Evolutionary conservation across 2,888 invertebrate genomes (phyloP).

Genomic region (Rapana venosa): DNA sequence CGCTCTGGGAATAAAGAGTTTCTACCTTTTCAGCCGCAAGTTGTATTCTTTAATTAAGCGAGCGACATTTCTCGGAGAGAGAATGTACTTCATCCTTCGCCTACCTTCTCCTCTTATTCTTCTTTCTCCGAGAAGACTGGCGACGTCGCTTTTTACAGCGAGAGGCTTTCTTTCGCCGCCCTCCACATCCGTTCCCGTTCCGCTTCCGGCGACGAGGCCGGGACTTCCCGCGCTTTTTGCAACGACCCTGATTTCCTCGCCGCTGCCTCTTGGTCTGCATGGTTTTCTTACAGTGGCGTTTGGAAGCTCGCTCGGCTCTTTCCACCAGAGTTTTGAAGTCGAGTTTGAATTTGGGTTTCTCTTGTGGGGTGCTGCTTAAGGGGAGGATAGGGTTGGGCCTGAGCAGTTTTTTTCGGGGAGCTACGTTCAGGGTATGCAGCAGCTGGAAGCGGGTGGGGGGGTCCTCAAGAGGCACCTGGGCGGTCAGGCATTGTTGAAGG

Average conservation of each 20-base stretch:
- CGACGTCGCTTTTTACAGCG: neutral
- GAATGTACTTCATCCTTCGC: neutral
- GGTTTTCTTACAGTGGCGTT: neutral
- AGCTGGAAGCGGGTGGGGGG: neutral
- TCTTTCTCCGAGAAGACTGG: neutral
- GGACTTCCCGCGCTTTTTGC: neutral
- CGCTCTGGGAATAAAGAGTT: too few relatives aligned
- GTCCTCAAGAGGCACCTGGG: neutral
- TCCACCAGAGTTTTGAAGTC: slow-evolving; percentile 9
- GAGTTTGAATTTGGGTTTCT: neutral
- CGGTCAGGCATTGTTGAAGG: neutral
- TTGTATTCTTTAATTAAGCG: too few relatives aligned
- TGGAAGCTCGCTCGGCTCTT: neutral
- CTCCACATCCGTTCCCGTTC: too few relatives aligned
- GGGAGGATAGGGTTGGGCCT: neutral
- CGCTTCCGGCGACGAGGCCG: neutral
- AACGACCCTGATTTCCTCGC: neutral
- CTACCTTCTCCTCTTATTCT: neutral
- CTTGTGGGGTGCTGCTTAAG: neutral
- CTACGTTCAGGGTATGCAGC: neutral
- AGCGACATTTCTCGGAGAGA: neutral
- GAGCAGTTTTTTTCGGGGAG: neutral
- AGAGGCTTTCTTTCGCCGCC: neutral
- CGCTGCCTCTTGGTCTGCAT: neutral
- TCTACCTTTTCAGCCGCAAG: too few relatives aligned